Conservation (phyloP, 1,140 invertebrate species). For the Pachyrhynchus sulphureomaculatus region DNA sequence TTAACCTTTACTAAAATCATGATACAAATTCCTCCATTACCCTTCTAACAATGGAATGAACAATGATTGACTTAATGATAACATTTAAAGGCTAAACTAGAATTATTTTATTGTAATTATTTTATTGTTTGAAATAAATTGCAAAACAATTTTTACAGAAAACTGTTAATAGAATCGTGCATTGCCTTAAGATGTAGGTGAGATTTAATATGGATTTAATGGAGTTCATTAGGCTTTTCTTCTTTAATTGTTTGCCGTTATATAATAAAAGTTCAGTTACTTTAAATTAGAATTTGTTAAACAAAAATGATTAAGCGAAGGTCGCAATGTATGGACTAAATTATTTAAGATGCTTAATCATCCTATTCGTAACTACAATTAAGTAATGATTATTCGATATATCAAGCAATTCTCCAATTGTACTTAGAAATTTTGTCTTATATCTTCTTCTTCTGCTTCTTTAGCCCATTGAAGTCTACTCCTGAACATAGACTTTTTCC, state of each 20-base stretch:
- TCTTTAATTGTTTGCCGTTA: not conserved
- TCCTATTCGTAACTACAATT: constrained; percentile 4
- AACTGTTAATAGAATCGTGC: constrained; percentile 25
- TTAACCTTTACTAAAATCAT: constrained; percentile 9
- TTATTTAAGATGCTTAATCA: not conserved
- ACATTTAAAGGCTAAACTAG: constrained; percentile 9
- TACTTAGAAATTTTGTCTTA: too few species aligned
- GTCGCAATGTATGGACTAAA: not conserved
- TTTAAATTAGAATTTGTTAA: not conserved
- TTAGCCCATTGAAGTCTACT: too few species aligned
- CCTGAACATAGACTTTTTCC: too few species aligned
- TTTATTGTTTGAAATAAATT: constrained; percentile 17
- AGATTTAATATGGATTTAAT: constrained; percentile 1
- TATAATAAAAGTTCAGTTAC: constrained; percentile 7
- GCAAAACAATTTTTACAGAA: constrained; percentile 12
- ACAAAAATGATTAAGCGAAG: not conserved
- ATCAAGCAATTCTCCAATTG: constrained; percentile 15
- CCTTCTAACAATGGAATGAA: constrained; percentile 14
- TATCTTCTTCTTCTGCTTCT: too few species aligned
- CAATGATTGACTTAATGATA: constrained; percentile 28
- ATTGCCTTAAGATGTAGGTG: constrained; percentile 8
- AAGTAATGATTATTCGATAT: constrained; percentile 12
- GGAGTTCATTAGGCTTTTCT: not conserved
- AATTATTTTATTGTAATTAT: constrained; percentile 16
- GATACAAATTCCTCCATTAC: constrained; percentile 12